Conservation (phyloP, 1,140 invertebrate genomes). For the Drosophila pallidifrons region DNA sequence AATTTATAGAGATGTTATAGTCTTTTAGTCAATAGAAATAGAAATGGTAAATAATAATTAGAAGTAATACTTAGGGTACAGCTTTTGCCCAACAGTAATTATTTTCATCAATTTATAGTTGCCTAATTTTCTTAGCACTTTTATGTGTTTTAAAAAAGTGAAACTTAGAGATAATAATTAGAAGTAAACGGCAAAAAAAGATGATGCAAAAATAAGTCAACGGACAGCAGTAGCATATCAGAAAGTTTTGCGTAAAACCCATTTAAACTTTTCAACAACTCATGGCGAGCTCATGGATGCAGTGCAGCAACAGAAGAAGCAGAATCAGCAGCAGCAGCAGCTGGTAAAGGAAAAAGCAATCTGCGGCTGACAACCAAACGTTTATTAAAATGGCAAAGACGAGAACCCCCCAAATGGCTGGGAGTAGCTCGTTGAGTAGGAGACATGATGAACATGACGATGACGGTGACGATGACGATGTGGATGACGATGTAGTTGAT, state of each 20-base stretch:
- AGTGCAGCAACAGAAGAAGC: conserved; percentile 31
- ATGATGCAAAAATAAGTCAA: conserved; percentile 36
- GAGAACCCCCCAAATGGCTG: conserved; percentile 44
- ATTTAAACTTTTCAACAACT: conserved; percentile 82
- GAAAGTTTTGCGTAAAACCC: conserved; percentile 65
- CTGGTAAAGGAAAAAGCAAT: conserved; percentile 60
- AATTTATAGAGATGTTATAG: too few relatives aligned
- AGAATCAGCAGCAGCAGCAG: conserved; percentile 17
- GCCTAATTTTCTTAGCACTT: conserved; percentile 1
- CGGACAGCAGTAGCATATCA: conserved; percentile 46
- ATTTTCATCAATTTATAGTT: not conserved
- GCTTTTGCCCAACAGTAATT: too few relatives aligned
- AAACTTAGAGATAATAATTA: conserved; percentile 51
- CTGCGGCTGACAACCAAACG: conserved; percentile 75
- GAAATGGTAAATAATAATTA: too few relatives aligned
- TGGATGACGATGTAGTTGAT: conserved; percentile 27
- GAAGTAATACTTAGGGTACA: too few relatives aligned
- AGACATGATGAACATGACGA: conserved; percentile 61
- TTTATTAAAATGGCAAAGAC: conserved; percentile 63
- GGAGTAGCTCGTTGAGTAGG: conserved; percentile 25
- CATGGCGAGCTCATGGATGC: conserved; percentile 44
- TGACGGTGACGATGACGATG: conserved; percentile 43
- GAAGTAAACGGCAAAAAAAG: conserved; percentile 24
- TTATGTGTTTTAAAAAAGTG: conserved; percentile 28
- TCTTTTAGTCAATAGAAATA: too few relatives aligned